Evolutionary conservation across 1,140 invertebrate genomes (phyloP).

Genomic region (Drosophila asahinai): DNA sequence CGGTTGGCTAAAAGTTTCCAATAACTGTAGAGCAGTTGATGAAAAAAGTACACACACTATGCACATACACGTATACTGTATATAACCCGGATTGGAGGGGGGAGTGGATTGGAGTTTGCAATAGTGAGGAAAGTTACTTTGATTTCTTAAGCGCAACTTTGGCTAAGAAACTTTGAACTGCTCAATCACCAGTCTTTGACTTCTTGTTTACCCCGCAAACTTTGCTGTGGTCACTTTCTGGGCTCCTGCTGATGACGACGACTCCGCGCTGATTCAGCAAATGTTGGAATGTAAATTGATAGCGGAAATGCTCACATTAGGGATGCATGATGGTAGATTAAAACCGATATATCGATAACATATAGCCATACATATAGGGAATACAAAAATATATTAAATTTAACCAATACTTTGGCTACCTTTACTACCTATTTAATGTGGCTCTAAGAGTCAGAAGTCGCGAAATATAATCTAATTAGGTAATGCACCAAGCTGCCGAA

Average conservation of each 20-base stretch:
- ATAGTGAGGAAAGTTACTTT: constrained; percentile 70
- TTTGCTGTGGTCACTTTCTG: constrained; percentile 32
- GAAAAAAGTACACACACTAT: constrained; percentile 49
- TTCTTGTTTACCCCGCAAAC: constrained; percentile 45
- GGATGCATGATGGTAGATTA: background rate
- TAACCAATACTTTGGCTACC: background rate
- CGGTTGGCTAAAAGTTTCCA: constrained; percentile 61
- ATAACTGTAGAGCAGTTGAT: constrained; percentile 77
- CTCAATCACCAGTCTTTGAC: constrained; percentile 63
- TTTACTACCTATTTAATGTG: too few relatives aligned
- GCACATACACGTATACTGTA: too few relatives aligned
- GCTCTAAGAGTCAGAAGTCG: background rate
- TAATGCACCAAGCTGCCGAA: constrained; percentile 43
- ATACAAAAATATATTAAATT: background rate
- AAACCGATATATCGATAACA: background rate
- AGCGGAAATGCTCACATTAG: background rate
- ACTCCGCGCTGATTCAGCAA: constrained; percentile 45
- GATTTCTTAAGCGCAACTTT: constrained; percentile 78
- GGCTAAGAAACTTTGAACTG: constrained; percentile 66
- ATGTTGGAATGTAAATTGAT: constrained; percentile 54
- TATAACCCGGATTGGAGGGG: background rate
- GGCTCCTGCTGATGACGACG: constrained; percentile 25
- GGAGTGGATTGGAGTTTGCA: constrained; percentile 18
- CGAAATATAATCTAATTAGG: constrained; percentile 49
- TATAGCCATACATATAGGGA: background rate